Percentiles rank a stretch among this genome's conserved stretches.
phyloP scores from a whole-genome alignment of 1,140 invertebrate genomes.

The Trachymyrmex cornetzi region DNA sequence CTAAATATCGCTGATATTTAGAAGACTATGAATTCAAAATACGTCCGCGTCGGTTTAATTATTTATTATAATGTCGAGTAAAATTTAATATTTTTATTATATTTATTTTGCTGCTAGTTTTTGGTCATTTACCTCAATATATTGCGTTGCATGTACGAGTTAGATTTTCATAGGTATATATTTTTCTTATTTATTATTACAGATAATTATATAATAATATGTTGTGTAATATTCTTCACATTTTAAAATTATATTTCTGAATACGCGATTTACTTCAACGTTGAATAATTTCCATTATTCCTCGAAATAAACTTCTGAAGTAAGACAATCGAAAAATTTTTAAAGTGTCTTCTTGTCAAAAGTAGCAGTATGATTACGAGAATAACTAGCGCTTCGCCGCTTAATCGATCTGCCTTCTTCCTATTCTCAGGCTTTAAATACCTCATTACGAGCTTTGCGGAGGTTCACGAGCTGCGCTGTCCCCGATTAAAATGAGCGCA shows the following conservation, averaged over 20 bases:
- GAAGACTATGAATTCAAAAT: too few species aligned
- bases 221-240: not conserved
- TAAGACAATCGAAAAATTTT: conserved; percentile 5
- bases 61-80: too few species aligned
- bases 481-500: conserved; percentile 67
- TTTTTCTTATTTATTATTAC: too few species aligned
- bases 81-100: too few species aligned
- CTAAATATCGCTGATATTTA: too few species aligned
- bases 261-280: not conserved
- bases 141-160: too few species aligned
- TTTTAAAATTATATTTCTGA: not conserved
- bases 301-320: not conserved
- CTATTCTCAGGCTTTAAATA: conserved; percentile 60
- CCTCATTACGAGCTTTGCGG: conserved; percentile 52
- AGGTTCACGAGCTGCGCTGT: conserved; percentile 65
- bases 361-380: conserved; percentile 35
- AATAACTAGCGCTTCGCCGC: conserved; percentile 46
- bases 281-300: not conserved
- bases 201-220: not conserved
- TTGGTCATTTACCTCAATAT: too few species aligned
- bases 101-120: too few species aligned
- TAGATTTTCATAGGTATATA: too few species aligned
- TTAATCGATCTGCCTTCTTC: conserved; percentile 54
- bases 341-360: not conserved
- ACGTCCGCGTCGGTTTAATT: too few species aligned